Conservation (phyloP, 2,113 vertebrate genomes). For the Nyctereutes procyonoides region DNA sequence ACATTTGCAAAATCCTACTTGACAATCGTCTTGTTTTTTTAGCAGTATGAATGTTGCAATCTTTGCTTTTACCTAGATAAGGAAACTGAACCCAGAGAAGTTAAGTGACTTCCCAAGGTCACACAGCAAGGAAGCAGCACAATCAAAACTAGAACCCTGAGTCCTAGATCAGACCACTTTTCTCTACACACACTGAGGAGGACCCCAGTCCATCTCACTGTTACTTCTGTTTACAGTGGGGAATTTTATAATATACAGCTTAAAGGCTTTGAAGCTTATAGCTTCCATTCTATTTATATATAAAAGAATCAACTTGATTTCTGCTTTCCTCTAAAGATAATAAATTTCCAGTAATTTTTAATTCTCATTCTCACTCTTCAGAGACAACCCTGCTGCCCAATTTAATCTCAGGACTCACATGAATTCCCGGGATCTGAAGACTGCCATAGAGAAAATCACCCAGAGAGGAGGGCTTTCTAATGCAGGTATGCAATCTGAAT, state of each 20-base stretch:
- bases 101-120: neutral
- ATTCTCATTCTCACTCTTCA: constrained; percentile 81
- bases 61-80: constrained; percentile 5
- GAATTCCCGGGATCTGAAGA: constrained; percentile 92
- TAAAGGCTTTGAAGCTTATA: neutral
- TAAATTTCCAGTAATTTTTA: constrained; percentile 63
- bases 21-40: neutral
- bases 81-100: neutral
- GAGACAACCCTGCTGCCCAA: constrained; percentile 94
- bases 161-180: neutral
- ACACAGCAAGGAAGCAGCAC: neutral
- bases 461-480: constrained; percentile 97
- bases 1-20: neutral
- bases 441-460: constrained; percentile 93
- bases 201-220: neutral
- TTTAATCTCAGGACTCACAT: constrained; percentile 91
- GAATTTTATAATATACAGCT: neutral
- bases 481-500: constrained; percentile 90
- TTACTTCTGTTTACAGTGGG: neutral
- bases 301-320: neutral
- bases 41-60: neutral
- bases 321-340: constrained; percentile 25
- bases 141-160: neutral
- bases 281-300: neutral
- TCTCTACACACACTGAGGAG: neutral